phyloP scores from a whole-genome alignment of 2,797 vertebrate species.

The Paratrypauchen microcephalus region DNA sequence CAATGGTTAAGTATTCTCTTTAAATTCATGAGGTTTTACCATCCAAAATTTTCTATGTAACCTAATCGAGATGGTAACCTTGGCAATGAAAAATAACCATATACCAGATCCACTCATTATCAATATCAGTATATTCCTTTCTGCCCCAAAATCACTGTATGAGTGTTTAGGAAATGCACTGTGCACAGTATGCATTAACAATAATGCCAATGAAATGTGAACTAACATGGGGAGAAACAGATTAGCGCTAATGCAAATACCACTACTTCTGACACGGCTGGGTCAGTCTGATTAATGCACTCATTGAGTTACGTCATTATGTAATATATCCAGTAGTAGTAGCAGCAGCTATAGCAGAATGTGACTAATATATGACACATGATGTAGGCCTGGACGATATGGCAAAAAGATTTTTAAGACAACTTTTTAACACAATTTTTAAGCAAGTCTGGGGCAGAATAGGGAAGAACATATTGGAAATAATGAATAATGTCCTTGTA shows the following conservation, averaged over 20 bases:
- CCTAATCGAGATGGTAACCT: background rate
- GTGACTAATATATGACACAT: background rate
- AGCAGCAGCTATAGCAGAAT: background rate
- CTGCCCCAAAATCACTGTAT: background rate
- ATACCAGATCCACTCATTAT: background rate
- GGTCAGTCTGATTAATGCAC: constrained; percentile 2
- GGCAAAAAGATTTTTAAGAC: too few species aligned
- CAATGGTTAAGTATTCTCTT: too few species aligned
- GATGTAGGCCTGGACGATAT: too few species aligned
- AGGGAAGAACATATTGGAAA: too few species aligned
- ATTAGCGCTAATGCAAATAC: background rate
- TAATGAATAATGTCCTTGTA: too few species aligned
- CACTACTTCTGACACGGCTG: background rate
- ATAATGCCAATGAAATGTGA: background rate
- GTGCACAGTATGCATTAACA: background rate
- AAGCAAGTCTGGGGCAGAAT: too few species aligned
- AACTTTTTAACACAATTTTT: too few species aligned
- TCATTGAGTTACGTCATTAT: background rate
- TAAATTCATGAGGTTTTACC: background rate
- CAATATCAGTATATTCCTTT: background rate
- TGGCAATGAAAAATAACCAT: background rate
- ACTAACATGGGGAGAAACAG: background rate
- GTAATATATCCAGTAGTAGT: background rate
- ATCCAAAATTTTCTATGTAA: background rate
- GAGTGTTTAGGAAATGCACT: background rate